Base-by-base conservation (phyloP, 2,888 invertebrate genomes). In the Siphlonurus alternatus region DNA sequence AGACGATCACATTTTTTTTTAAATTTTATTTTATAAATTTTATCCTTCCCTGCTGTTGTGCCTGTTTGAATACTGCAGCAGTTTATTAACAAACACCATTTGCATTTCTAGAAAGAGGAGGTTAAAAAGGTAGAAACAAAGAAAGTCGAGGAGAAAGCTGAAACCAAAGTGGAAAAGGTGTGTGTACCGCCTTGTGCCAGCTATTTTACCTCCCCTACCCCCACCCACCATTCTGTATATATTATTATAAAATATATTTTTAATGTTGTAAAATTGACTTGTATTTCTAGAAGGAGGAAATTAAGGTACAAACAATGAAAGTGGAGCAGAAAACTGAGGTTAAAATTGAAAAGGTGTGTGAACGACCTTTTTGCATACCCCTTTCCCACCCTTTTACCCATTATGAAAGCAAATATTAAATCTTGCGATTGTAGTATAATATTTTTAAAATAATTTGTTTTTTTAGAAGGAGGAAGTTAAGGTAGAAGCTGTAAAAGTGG, bases 111-210 rank as follows among this genome's bases (percentile, higher is more conserved):
- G 64, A 74, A 74, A 67, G 72, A 71, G 66, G 68, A 70, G 1
- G 61, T 70, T 61, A 73, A n/a, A n/a, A n/a, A 74, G 64, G 74
- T 75, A 66, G 67, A 73, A n/a, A 73, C 67, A 22, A 66, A 69
- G 61, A 66, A 69, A 59, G 61, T 54, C 3, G 66, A 63, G 18
- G 74, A 71, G 53, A 67, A 72, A 38, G 69, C 67, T 10, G 63
- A 67, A 22, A 19, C 15, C 10, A 75, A 75, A 72, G 73, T 73
- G 1, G 24, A 63, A 22, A 63, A 63, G 59, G 53, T 51, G 53
- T 51, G 53, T 51, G 10, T 56, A 20, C 15, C 15, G 15, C 38
- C 38, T 38, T 23, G n/a, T n/a, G n/a, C n/a, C n/a, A n/a, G n/a
- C n/a, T n/a, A n/a, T n/a, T n/a, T n/a, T n/a, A n/a, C n/a, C n/a